These are phyloP conservation scores for Tenthredo livida DNA, from an alignment of 2,888 invertebrate species.

Conservation along the genomic window DNA sequence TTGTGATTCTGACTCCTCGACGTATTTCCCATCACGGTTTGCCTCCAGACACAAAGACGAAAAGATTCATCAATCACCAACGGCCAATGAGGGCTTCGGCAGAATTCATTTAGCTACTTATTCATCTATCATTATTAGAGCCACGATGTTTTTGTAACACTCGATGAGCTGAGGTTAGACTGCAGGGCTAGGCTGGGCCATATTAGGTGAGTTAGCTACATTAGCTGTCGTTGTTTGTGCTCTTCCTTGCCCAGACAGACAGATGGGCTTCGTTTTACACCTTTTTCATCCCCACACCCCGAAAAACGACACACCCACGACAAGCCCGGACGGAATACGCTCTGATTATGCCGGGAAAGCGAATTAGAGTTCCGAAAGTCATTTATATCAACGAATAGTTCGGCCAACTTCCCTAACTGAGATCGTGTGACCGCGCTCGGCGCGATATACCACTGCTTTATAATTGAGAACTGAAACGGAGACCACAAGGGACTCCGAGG, in stretches of 20 bases:
- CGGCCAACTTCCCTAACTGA: not conserved
- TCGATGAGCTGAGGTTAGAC: slow-evolving; percentile 41
- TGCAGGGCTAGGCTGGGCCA: not conserved
- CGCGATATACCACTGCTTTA: not conserved
- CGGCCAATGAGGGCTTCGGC: slow-evolving; percentile 73
- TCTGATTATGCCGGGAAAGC: slow-evolving; percentile 37
- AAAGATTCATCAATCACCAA: slow-evolving; percentile 72
- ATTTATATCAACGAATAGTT: slow-evolving; percentile 37
- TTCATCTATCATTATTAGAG: slow-evolving; percentile 77
- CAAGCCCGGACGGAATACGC: slow-evolving; percentile 7
- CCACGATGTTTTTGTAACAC: slow-evolving; percentile 61
- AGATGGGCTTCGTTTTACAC: slow-evolving; percentile 64
- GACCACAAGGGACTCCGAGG: not conserved
- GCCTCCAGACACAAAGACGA: slow-evolving; percentile 56
- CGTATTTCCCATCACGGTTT: slow-evolving; percentile 41
- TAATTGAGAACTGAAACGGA: slow-evolving; percentile 18
- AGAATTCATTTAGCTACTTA: slow-evolving; percentile 75
- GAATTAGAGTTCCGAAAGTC: slow-evolving; percentile 47
- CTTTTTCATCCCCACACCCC: slow-evolving; percentile 51
- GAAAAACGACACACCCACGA: slow-evolving; percentile 28
- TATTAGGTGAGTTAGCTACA: not conserved
- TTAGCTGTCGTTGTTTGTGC: slow-evolving; percentile 36
- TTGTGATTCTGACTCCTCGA: slow-evolving; percentile 46
- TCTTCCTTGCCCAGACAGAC: slow-evolving; percentile 58
- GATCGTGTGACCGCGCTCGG: slow-evolving; percentile 29